phyloP scores from a whole-genome alignment of 2,113 vertebrate genomes.

The Proterorhinus semilunaris region DNA sequence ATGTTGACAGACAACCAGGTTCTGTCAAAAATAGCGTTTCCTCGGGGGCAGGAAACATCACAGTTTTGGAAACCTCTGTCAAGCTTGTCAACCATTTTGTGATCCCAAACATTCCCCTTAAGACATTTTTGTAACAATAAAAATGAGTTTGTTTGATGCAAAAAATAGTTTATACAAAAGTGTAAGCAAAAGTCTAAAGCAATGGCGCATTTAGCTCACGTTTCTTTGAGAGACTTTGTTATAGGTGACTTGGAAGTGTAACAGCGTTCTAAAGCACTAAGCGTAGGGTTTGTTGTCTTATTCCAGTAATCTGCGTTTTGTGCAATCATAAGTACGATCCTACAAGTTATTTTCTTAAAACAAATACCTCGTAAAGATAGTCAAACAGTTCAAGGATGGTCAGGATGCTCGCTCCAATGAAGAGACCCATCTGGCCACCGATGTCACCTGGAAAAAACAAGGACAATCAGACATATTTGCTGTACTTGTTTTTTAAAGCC shows the following conservation, averaged over 20 bases:
- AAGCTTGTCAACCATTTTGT: background rate
- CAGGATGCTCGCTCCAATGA: conserved; percentile 96
- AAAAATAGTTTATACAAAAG: no score
- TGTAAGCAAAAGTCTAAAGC: no score
- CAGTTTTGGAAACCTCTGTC: background rate
- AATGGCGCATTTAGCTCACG: no score
- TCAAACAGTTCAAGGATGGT: conserved; percentile 96
- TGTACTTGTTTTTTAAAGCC: no score
- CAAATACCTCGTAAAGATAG: conserved; percentile 91
- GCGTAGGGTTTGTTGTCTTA: no score
- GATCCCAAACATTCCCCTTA: background rate
- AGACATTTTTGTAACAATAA: background rate
- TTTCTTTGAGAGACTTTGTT: no score
- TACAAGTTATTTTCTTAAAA: background rate
- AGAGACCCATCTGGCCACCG: conserved; percentile 98
- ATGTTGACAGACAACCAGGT: background rate
- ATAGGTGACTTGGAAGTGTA: no score
- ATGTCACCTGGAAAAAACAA: conserved; percentile 84
- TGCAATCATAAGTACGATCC: no score
- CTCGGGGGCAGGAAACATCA: background rate
- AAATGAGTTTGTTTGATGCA: no score
- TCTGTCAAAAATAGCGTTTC: background rate
- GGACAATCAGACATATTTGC: background rate
- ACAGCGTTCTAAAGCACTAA: no score
- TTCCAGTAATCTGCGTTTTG: no score